These are phyloP conservation scores for Alectura lathami DNA, from an alignment of 2,113 vertebrate species.

Conservation along the genomic window DNA sequence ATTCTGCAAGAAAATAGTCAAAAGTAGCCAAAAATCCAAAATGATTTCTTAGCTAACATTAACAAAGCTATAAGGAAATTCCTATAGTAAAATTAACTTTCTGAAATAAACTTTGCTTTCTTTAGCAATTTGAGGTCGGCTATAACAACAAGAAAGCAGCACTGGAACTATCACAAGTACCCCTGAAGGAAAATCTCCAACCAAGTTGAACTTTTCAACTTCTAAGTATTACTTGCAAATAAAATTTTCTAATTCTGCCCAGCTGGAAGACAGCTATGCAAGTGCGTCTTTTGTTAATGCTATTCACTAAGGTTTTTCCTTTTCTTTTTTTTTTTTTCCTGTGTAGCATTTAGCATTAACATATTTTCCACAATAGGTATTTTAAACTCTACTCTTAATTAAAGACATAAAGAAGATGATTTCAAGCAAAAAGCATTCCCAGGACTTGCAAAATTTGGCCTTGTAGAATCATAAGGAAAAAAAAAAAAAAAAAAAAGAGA, in stretches of 20 bases:
- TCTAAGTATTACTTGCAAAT: not conserved
- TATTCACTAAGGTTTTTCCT: not conserved
- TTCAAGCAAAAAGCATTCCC: not conserved
- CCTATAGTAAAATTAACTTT: not conserved
- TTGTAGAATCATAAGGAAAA: not conserved
- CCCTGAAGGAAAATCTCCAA: not conserved
- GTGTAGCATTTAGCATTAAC: not conserved
- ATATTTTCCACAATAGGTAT: not conserved
- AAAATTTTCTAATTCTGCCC: not conserved
- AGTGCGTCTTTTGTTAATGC: not conserved
- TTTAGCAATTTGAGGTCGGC: not conserved
- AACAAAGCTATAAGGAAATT: not conserved
- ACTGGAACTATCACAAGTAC: not conserved
- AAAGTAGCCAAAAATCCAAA: not conserved
- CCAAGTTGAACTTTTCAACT: not conserved
- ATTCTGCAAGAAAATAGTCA: not conserved
- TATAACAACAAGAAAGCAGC: not conserved
- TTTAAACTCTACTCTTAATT: not conserved
- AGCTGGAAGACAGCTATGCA: not conserved
- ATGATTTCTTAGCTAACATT: not conserved
- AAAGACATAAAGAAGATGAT: not conserved
- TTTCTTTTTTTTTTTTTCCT: not conserved
- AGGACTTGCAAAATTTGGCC: not conserved
- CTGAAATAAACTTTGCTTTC: not conserved
- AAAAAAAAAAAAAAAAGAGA: not conserved